Evolutionary conservation across 92 coral and sea anemone genomes (phyloP).

Genomic region (Pocillopora grandis): DNA sequence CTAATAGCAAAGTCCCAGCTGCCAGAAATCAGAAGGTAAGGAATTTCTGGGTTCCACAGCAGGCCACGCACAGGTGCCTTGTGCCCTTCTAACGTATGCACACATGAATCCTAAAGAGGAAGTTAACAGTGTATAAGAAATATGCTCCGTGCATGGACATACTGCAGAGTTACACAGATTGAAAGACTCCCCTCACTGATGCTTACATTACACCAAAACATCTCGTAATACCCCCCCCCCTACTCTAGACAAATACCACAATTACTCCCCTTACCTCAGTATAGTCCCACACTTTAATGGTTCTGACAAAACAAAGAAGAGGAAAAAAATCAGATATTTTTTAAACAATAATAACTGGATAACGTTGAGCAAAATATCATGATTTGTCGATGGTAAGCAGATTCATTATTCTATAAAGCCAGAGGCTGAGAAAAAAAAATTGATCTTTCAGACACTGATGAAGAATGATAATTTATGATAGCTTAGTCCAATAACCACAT

Average conservation of each 20-base stretch:
- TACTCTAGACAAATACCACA: background rate
- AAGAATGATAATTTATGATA: too few relatives aligned
- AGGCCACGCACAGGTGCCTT: slow-evolving; percentile 90
- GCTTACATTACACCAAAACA: too few relatives aligned
- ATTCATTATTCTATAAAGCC: too few relatives aligned
- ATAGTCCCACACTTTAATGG: slow-evolving; percentile 94
- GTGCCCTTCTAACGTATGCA: slow-evolving; percentile 87
- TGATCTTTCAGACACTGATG: too few relatives aligned
- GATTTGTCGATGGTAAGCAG: background rate
- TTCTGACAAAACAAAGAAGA: slow-evolving; percentile 48
- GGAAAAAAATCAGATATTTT: background rate
- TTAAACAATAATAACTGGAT: background rate
- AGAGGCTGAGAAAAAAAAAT: too few relatives aligned
- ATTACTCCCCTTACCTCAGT: slow-evolving; percentile 68
- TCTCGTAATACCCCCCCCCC: background rate
- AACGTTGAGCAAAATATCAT: background rate
- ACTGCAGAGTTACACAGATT: background rate
- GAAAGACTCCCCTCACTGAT: too few relatives aligned
- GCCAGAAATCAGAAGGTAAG: slow-evolving; percentile 88
- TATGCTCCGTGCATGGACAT: background rate
- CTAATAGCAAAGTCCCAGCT: slow-evolving; percentile 96
- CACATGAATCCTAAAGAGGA: slow-evolving; percentile 77
- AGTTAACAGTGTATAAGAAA: background rate
- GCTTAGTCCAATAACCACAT: too few relatives aligned
- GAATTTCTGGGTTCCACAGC: slow-evolving; percentile 98